A percentile compares a stretch with the other conserved stretches of the same genome.
Evolutionary conservation across 2,113 vertebrate species (phyloP).

Genomic region (Lamprotornis superbus): DNA sequence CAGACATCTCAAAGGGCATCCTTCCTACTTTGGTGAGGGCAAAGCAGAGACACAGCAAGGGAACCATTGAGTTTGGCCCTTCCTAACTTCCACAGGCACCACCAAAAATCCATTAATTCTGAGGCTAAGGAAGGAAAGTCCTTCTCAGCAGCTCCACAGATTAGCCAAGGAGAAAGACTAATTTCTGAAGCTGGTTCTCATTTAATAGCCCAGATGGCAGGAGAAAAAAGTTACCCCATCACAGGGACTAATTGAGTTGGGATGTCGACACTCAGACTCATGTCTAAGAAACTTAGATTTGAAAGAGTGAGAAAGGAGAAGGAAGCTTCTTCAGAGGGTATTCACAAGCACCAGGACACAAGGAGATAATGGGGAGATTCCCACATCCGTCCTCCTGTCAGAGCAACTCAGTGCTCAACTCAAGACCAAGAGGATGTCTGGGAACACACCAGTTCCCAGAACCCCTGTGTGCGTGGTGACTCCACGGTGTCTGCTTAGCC

Average conservation of each 20-base stretch:
- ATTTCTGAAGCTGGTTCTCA: neutral
- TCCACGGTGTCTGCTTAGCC: constrained; percentile 3
- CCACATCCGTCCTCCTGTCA: neutral
- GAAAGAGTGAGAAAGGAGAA: neutral
- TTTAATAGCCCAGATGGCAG: neutral
- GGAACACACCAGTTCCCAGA: constrained; percentile 35
- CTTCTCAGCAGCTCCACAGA: neutral
- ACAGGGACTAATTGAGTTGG: accelerated
- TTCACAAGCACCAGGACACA: neutral
- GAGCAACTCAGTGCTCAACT: neutral
- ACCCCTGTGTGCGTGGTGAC: neutral
- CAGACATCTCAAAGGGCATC: neutral
- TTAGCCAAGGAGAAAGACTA: neutral
- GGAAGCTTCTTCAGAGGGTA: neutral
- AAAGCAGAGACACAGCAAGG: neutral
- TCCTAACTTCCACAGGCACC: neutral
- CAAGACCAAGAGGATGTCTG: neutral
- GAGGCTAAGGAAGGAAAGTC: neutral
- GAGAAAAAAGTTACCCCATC: neutral
- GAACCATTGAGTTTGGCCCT: neutral
- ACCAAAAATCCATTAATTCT: neutral
- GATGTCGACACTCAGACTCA: accelerated
- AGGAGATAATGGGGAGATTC: neutral
- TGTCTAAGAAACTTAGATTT: neutral
- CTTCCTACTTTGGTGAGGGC: neutral